These are phyloP conservation scores for Alouatta palliata DNA, from an alignment of 2,113 vertebrate species.

Conservation along the genomic window DNA sequence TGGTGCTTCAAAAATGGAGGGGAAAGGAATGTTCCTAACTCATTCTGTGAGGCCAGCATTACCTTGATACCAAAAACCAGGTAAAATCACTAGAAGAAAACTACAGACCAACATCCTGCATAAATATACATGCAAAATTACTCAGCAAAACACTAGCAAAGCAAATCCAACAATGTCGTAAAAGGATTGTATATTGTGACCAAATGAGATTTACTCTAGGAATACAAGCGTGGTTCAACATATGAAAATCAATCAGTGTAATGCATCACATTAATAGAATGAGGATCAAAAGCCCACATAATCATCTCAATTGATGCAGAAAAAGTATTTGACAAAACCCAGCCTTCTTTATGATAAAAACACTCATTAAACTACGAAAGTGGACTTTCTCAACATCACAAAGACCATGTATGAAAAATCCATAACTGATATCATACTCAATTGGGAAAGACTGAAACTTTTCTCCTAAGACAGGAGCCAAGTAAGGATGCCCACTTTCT, in stretches of 20 bases:
- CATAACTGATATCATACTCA: background rate
- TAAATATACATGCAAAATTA: too few relatives aligned
- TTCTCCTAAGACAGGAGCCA: background rate
- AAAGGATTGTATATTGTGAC: background rate
- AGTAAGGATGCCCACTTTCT: background rate
- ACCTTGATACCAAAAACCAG: background rate
- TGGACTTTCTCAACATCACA: background rate
- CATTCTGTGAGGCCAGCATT: background rate
- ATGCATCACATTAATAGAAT: background rate
- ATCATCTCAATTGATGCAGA: background rate
- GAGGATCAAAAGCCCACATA: background rate
- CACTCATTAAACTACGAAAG: background rate
- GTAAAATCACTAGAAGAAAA: background rate
- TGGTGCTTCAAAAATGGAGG: background rate
- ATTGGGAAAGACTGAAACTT: background rate
- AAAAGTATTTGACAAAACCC: background rate
- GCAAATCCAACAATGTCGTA: background rate
- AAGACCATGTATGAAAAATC: background rate
- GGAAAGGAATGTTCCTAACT: background rate
- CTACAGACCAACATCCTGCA: background rate
- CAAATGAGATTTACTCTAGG: background rate
- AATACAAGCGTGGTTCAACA: background rate
- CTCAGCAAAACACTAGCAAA: background rate
- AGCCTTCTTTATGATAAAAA: background rate
- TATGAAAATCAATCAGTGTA: background rate